phyloP scores from a whole-genome alignment of 2,888 invertebrate genomes.

The Notodonta dromedarius region DNA sequence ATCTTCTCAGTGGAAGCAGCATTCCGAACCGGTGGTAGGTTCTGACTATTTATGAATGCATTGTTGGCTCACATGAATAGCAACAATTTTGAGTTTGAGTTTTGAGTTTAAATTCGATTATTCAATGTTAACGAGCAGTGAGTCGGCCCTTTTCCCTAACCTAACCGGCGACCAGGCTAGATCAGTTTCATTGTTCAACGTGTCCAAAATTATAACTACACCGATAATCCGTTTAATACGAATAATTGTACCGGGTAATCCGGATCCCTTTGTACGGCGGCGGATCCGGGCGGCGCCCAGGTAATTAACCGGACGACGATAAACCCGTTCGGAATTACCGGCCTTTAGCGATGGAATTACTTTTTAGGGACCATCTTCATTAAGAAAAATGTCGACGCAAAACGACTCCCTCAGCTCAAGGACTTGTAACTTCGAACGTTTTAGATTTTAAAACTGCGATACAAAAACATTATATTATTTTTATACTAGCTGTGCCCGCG shows the following conservation, averaged over 20 bases:
- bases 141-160: too few relatives aligned
- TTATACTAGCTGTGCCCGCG: too few relatives aligned
- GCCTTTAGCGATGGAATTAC: slow-evolving; percentile 36
- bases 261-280: slow-evolving; percentile 21
- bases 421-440: neutral
- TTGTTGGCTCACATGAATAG: too few relatives aligned
- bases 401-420: slow-evolving; percentile 13
- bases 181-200: slow-evolving; percentile 1
- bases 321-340: slow-evolving; percentile 40
- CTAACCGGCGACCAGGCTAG: neutral
- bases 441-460: neutral
- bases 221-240: slow-evolving; percentile 34
- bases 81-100: too few relatives aligned
- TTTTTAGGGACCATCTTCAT: slow-evolving; percentile 41
- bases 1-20: too few relatives aligned
- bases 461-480: too few relatives aligned
- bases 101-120: too few relatives aligned
- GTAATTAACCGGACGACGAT: slow-evolving; percentile 47
- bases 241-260: slow-evolving; percentile 40
- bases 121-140: too few relatives aligned
- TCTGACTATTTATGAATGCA: too few relatives aligned
- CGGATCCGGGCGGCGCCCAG: slow-evolving; percentile 19
- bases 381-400: slow-evolving; percentile 38
- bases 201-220: slow-evolving; percentile 9
- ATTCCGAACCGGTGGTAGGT: too few relatives aligned